Base-by-base conservation (phyloP, 1,140 invertebrate genomes). In the Zaprionus ghesquierei region DNA sequence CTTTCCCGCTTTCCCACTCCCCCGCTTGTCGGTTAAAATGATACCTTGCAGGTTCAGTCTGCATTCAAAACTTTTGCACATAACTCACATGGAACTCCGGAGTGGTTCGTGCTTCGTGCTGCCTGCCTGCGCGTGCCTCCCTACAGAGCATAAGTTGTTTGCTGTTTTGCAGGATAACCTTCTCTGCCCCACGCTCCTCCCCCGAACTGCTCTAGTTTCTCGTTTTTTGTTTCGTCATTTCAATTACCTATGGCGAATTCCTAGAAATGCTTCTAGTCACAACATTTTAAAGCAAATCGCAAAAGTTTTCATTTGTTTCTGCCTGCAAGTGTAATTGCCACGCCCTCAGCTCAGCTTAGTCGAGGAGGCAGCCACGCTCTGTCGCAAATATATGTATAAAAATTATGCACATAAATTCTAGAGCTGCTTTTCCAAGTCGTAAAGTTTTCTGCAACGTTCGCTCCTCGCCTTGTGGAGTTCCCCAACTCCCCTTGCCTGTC, bases 391-490 rank as follows among this genome's bases (percentile, higher is more conserved):
- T 79, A 74, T 77, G 81, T 79, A 85, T 79, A 87, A 78, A 86
- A 86, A 86, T 81, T 82, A 86, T 86, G 79, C 82, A 87, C 82
- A 86, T 86, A 86, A 86, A 86, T 86, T 87, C 79, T 62, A 69
- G 54, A 65, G 78, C 59, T 46, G 27, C 41, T 64, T 56, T 86
- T 77, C 66, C 55, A 46, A 75, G 75, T 78, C 70, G 81, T 79
- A 87, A 81, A 86, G 53, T 86, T 80, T 65, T 68, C 49, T 35
- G 74, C 58, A 64, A 51, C 59, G 60, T 77, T 66, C 68, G 25
- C 49, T 73, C n/a, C n/a, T 65, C 35, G 18, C 61, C 62, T 58
- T 3, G n/a, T n/a, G n/a, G n/a, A n/a, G n/a, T n/a, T n/a, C n/a
- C n/a, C n/a, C n/a, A n/a, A n/a, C 35, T 25, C n/a, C n/a, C n/a